Conservation (phyloP, 2,888 invertebrate species). For the Pedicia rivosa region DNA sequence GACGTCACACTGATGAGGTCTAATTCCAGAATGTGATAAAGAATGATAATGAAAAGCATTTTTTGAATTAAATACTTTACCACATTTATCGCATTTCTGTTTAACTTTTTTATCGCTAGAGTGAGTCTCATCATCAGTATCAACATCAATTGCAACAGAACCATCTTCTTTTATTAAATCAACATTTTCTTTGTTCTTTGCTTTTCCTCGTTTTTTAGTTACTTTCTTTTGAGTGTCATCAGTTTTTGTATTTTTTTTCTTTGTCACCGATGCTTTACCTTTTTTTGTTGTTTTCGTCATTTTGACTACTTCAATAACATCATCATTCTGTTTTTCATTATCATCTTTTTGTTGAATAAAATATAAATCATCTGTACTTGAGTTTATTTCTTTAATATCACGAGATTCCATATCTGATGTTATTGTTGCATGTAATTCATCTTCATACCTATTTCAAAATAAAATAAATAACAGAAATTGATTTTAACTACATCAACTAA, state of each 20-base stretch:
- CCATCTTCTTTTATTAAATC: not conserved
- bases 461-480: too few species aligned
- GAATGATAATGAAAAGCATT: conserved; percentile 75
- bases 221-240: not conserved
- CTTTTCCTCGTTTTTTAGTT: conserved; percentile 3
- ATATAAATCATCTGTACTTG: not conserved
- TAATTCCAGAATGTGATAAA: conserved; percentile 59
- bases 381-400: not conserved
- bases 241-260: not conserved
- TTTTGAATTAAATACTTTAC: conserved; percentile 58
- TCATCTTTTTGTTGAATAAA: conserved; percentile 1
- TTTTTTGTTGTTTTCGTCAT: too few species aligned
- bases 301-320: too few species aligned
- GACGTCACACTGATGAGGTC: conserved; percentile 59
- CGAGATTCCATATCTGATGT: too few species aligned
- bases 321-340: too few species aligned
- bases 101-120: too few species aligned
- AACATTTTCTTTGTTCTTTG: not conserved
- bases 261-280: not conserved
- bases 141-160: too few species aligned
- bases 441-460: conserved; percentile 1
- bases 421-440: conserved; percentile 2
- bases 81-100: conserved; percentile 36
- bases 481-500: conserved; percentile 18
- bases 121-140: too few species aligned